Evolutionary conservation across 2,888 invertebrate genomes (phyloP).

Genomic region (Drosophila cognata): DNA sequence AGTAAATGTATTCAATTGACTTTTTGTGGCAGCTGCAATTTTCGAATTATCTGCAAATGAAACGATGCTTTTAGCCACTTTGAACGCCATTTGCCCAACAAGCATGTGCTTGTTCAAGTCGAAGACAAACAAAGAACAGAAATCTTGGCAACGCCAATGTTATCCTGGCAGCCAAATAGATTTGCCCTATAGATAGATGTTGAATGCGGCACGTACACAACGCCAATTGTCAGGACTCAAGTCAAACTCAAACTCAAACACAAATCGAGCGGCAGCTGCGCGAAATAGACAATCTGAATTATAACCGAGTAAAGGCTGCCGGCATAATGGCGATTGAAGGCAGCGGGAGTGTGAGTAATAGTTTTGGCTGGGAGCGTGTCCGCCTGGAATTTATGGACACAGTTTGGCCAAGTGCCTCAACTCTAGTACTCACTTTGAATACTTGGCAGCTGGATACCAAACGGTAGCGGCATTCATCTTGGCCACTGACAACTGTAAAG

Average conservation of each 20-base stretch:
- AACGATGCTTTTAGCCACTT: slow-evolving; percentile 42
- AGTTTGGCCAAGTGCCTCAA: slow-evolving; percentile 69
- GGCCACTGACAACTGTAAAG: slow-evolving; percentile 71
- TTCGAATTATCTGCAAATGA: slow-evolving; percentile 27
- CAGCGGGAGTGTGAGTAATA: slow-evolving; percentile 73
- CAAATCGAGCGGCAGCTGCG: slow-evolving; percentile 78
- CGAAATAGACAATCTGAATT: slow-evolving; percentile 80
- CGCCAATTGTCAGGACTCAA: slow-evolving; percentile 47
- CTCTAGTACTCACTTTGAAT: slow-evolving; percentile 63
- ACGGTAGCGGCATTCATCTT: slow-evolving; percentile 61
- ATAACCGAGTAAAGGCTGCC: slow-evolving; percentile 53
- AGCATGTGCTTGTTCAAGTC: slow-evolving; percentile 32
- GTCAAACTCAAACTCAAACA: slow-evolving; percentile 48
- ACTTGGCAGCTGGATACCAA: slow-evolving; percentile 53
- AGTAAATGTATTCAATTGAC: slow-evolving; percentile 16
- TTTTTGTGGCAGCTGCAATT: slow-evolving; percentile 15
- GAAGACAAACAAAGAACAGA: slow-evolving; percentile 52
- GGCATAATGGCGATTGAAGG: slow-evolving; percentile 31
- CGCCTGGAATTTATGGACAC: slow-evolving; percentile 68
- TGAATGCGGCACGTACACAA: slow-evolving; percentile 53
- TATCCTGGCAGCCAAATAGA: slow-evolving; percentile 46
- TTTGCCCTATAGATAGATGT: slow-evolving; percentile 43
- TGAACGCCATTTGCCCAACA: slow-evolving; percentile 46
- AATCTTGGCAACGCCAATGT: slow-evolving; percentile 62
- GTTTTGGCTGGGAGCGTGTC: slow-evolving; percentile 72